These are phyloP conservation scores for Heliconius aoede DNA, from an alignment of 2,888 invertebrate species.

Conservation along the genomic window DNA sequence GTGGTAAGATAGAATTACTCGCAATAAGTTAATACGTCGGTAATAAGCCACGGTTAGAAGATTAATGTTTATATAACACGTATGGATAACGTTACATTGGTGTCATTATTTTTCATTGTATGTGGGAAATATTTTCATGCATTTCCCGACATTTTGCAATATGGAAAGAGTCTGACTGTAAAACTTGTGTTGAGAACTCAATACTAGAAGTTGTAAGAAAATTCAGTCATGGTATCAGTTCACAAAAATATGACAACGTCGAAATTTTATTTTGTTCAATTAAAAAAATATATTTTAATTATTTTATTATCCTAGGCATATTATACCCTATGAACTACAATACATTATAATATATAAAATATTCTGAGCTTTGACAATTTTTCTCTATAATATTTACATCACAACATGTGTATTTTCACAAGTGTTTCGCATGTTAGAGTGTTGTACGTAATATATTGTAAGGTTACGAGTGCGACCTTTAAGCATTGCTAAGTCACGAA, in stretches of 20 bases:
- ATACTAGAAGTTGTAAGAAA: neutral
- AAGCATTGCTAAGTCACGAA: conserved; percentile 1
- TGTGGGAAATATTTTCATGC: neutral
- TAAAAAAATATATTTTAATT: too few relatives aligned
- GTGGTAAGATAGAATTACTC: neutral
- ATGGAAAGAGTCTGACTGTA: neutral
- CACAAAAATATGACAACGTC: neutral
- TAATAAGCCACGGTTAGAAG: neutral
- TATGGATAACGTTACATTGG: too few relatives aligned
- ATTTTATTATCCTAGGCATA: too few relatives aligned
- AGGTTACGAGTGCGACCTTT: neutral
- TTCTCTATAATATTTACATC: too few relatives aligned
- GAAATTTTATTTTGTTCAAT: too few relatives aligned
- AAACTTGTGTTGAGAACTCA: neutral
- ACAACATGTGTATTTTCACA: neutral
- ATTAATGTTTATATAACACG: neutral
- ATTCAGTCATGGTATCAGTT: neutral
- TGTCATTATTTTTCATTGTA: neutral
- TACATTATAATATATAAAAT: too few relatives aligned
- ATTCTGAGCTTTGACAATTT: too few relatives aligned
- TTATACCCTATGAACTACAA: too few relatives aligned
- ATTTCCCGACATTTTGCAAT: neutral
- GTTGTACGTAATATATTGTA: neutral
- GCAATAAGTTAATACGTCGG: conserved; percentile 9
- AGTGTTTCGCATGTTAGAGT: neutral